Conservation (phyloP, 1,140 invertebrate species). For the Tetramorium alpestre region DNA sequence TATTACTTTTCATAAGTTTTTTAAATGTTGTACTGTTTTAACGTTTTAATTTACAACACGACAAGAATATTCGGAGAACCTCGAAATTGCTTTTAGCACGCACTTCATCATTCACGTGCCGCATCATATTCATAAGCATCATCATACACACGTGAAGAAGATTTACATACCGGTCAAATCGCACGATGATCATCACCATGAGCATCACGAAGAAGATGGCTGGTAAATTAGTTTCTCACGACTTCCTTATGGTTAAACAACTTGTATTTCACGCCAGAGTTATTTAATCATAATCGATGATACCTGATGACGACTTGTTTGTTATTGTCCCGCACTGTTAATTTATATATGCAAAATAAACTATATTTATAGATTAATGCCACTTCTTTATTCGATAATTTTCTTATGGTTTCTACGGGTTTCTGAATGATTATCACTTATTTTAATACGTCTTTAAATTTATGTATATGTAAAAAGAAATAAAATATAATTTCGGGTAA, state of each 20-base stretch:
- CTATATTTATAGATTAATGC: not conserved
- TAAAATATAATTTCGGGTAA: not conserved
- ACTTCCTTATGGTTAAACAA: not conserved
- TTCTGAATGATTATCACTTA: not conserved
- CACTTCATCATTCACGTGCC: conserved; percentile 77
- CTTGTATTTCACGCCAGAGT: not conserved
- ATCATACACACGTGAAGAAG: conserved; percentile 76
- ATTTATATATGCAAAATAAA: conserved; percentile 30
- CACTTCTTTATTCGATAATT: not conserved
- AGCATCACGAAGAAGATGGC: conserved; percentile 62
- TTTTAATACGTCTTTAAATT: not conserved
- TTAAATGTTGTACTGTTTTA: not conserved
- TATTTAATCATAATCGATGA: not conserved
- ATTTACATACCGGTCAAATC: conserved; percentile 75
- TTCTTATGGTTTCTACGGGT: not conserved
- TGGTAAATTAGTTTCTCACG: conserved; percentile 65
- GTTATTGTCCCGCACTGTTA: conserved; percentile 21
- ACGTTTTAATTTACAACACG: not conserved
- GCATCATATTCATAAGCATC: conserved; percentile 73
- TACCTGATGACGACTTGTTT: not conserved
- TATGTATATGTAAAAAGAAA: not conserved
- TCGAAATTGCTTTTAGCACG: conserved; percentile 68
- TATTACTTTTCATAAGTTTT: not conserved
- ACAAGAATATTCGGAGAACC: not conserved
- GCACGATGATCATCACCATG: conserved; percentile 57